Percentiles rank a stretch among this genome's conserved stretches.
Conservation (phyloP, 2,797 vertebrate species). For the Cossypha heuglini region DNA sequence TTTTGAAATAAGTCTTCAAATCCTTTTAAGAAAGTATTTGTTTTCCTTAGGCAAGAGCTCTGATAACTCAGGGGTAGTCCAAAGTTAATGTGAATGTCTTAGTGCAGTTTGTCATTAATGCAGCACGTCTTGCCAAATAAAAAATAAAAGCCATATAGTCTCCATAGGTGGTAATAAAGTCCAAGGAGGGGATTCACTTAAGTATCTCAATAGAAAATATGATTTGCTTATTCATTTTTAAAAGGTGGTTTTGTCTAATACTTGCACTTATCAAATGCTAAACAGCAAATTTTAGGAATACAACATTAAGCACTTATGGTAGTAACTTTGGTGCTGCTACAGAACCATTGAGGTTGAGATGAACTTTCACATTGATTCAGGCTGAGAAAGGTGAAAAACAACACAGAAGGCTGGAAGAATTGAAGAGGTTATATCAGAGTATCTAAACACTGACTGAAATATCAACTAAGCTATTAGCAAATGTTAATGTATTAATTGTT, state of each 20-base stretch:
- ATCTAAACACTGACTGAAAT: conserved; percentile 13
- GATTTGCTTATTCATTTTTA: not conserved
- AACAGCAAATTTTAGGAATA: not conserved
- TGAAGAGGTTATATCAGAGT: not conserved
- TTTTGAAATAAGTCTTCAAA: not conserved
- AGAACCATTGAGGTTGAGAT: not conserved
- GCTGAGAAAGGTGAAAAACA: not conserved
- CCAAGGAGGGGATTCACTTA: not conserved
- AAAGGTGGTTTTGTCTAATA: not conserved
- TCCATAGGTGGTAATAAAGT: not conserved
- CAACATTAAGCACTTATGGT: not conserved
- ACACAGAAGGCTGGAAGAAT: not conserved
- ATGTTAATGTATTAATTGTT: conserved; percentile 24
- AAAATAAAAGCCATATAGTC: not conserved
- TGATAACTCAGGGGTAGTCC: not conserved
- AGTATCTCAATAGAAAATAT: not conserved
- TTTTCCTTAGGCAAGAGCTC: not conserved
- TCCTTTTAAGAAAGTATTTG: not conserved
- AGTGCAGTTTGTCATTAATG: not conserved
- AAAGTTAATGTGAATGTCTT: not conserved
- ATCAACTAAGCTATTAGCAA: conserved; percentile 41
- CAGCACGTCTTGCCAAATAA: not conserved
- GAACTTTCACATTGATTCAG: not conserved
- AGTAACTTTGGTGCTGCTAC: not conserved
- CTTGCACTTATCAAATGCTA: not conserved